A percentile compares a stretch with the other conserved stretches of the same genome.
Evolutionary conservation across 1,140 invertebrate species (phyloP).

Genomic region (Neotoxoptera formosana): DNA sequence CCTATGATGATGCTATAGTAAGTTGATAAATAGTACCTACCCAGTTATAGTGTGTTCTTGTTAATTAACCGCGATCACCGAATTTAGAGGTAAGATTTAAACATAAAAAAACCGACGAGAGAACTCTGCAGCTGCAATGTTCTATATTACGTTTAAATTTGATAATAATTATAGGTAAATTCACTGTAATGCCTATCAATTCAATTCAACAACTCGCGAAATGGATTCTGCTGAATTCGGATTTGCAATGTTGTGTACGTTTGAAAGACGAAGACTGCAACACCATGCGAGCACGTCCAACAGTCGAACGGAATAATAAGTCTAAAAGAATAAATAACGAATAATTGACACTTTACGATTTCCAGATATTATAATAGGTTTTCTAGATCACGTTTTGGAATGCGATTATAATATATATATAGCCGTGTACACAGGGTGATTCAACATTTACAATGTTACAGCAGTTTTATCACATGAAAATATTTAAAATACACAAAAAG

Average conservation of each 20-base stretch:
- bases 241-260: background rate
- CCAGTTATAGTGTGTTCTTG: no score
- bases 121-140: no score
- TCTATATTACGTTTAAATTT: background rate
- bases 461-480: no score
- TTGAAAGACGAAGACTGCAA: background rate
- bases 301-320: background rate
- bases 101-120: background rate
- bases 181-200: background rate
- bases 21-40: no score
- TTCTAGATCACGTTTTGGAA: conserved; percentile 43
- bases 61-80: no score
- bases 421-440: no score
- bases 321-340: background rate
- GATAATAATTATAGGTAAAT: background rate
- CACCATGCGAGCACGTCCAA: background rate
- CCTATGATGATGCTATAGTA: no score
- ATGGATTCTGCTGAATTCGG: background rate
- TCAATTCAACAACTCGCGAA: background rate
- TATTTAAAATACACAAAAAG: no score
- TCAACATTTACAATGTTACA: no score
- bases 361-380: conserved; percentile 7
- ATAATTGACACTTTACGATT: conserved; percentile 53
- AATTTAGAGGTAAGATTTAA: background rate
- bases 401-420: background rate